Percentiles rank a stretch among this genome's conserved stretches.
Evolutionary conservation across 1,140 invertebrate genomes (phyloP).

Genomic region (Drosophila oshimai): DNA sequence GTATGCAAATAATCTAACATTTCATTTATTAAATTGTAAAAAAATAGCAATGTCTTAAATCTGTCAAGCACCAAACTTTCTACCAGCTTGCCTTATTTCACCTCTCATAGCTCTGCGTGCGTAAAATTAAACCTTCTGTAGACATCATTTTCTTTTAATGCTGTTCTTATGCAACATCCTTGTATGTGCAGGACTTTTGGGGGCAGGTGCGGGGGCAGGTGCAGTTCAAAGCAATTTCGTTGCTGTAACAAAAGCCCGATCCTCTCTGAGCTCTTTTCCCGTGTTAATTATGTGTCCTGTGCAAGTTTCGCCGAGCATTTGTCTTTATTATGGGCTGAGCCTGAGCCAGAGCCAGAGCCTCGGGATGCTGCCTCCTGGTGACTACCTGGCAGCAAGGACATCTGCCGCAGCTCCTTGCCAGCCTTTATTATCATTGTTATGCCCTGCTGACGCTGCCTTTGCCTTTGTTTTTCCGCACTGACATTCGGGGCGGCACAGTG

Average conservation of each 20-base stretch:
- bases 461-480: conserved; percentile 71
- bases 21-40: too few species aligned
- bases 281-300: conserved; percentile 56
- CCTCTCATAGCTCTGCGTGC: background rate
- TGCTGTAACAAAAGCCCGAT: conserved; percentile 36
- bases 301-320: conserved; percentile 64
- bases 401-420: conserved; percentile 46
- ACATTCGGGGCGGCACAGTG: conserved; percentile 64
- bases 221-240: conserved; percentile 52
- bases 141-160: conserved; percentile 1
- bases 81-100: background rate
- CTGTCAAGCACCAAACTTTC: background rate
- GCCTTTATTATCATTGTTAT: conserved; percentile 73
- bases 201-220: conserved; percentile 10
- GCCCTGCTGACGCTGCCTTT: conserved; percentile 43
- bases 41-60: too few species aligned
- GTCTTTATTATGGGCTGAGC: conserved; percentile 66
- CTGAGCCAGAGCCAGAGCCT: background rate
- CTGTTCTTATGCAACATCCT: conserved; percentile 17
- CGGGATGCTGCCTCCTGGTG: conserved; percentile 2
- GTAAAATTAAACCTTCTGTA: conserved; percentile 12
- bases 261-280: conserved; percentile 6
- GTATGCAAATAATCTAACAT: too few species aligned
- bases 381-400: conserved; percentile 68
- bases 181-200: background rate